A percentile compares a stretch with the other conserved stretches of the same genome.
Conservation (phyloP, 2,888 invertebrate species). For the Phragmatobia fuliginosa region DNA sequence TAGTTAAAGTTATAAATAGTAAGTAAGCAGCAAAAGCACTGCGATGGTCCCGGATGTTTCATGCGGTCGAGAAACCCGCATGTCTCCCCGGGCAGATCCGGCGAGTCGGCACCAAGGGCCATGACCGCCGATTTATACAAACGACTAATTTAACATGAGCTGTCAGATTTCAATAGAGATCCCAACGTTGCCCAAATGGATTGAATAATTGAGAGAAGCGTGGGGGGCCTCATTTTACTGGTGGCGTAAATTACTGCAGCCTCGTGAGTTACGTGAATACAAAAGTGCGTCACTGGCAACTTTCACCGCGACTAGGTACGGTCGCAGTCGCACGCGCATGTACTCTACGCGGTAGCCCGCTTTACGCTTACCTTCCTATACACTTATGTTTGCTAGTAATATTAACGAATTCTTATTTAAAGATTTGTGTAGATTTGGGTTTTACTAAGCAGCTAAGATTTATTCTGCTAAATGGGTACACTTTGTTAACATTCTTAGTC, state of each 20-base stretch:
- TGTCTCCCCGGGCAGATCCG: conserved; percentile 65
- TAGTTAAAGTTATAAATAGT: conserved; percentile 29
- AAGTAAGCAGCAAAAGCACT: conserved; percentile 22
- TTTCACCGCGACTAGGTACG: conserved; percentile 73
- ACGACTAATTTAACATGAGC: conserved; percentile 65
- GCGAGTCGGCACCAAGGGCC: conserved; percentile 57
- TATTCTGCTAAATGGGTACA: background rate
- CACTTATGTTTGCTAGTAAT: conserved; percentile 27
- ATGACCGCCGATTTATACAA: conserved; percentile 72
- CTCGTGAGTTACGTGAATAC: conserved; percentile 74
- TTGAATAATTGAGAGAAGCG: conserved; percentile 60
- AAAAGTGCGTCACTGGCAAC: conserved; percentile 82
- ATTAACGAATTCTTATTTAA: conserved; percentile 22
- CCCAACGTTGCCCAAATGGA: conserved; percentile 51
- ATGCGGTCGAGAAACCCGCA: conserved; percentile 67
- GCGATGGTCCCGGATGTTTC: conserved; percentile 66
- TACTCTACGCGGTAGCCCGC: conserved; percentile 49
- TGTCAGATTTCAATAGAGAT: conserved; percentile 57
- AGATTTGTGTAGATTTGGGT: conserved; percentile 2
- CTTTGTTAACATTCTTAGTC: background rate
- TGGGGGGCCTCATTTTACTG: conserved; percentile 64
- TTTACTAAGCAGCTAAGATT: background rate
- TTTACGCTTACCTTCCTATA: conserved; percentile 43
- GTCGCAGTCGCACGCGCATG: conserved; percentile 53
- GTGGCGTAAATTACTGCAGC: conserved; percentile 71